Evolutionary conservation across 2,888 invertebrate species (phyloP), one percentile per base, ranked within the genome.

Genomic region (Desoria tigrina): DNA sequence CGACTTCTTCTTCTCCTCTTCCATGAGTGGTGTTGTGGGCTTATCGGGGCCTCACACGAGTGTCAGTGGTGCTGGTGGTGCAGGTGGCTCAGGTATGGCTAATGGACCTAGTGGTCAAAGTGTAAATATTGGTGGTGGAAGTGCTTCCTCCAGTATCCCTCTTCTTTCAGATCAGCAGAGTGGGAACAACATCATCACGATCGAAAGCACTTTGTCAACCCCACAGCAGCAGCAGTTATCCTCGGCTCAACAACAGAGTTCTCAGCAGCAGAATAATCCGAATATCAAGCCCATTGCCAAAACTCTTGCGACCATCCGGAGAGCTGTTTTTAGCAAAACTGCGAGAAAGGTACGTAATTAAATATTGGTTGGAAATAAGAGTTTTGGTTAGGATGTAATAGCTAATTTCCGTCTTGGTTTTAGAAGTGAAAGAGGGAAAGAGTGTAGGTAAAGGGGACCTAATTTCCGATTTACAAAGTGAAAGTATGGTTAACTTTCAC

Each of bases 241-340:
- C 18, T 18, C 63, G 18, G 21, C 2, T 26, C 18, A 65, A 27
- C 58, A 58, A 21, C 45, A 39, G 28, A 51, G 42, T 39, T 42
- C 65, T 37, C 49, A 59, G 14, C 67, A 65, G 49, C 57, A 42
- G 24, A 69, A 69, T 49, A 71, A 73, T 63, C 62, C 74, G 26
- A 74, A 73, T 66, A 60, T 73, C 23, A 76, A 76, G 69, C 76
- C 76, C 49, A 76, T 76, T 68, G 74, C 74, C 69, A 74, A 71
- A 74, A 73, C 76, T 23, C 65, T 76, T 68, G 74, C 73, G 42
- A 72, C 72, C 54, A 74, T 76, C 49, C 64, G 73, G 66, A 65
- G 72, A 73, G 76, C 76, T 67, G 72, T 76, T 61, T 76, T 76
- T 66, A 73, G 73, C 55, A 76, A 76, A 70, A 76, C 76, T 61